Base-by-base conservation (phyloP, 2,113 vertebrate species). In the Lophochroa leadbeateri region DNA sequence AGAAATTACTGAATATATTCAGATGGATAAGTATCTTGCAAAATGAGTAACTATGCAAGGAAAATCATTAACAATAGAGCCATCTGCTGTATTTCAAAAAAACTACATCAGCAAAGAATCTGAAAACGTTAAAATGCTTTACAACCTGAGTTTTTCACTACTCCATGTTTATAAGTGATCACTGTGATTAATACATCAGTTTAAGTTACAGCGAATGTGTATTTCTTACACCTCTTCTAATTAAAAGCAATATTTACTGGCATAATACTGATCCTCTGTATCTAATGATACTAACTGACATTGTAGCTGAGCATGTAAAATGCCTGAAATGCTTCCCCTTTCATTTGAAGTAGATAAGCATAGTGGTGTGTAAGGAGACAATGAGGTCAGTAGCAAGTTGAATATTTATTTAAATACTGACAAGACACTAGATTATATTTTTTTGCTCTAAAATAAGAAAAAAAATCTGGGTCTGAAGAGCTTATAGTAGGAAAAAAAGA, bases 61-160 rank as follows among this genome's bases (percentile, higher is more conserved):
- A 90, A 97, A 96, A 97, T 96, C 92, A 90, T 97, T 98, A 97
- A 96, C 98, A 97, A 98, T 94, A 96, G 97, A 93, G 97, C 98
- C 98, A 98, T 89, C 98, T 98, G 94, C 98, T 98, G 98, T 94
- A 95, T 64, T 70, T 46, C 20, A 77, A 91, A 80, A 95, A 97
- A 93, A 98, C 28, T 97, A 90, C 98, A 98, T 43, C 83, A 74
- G 88, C 11, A 87, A 96, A 74, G 96, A 90, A 50, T 67, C 70
- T 80, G 57, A 69, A 88, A 96, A 87, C 2, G 28, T n/a, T 53
- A 46, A 69, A 89, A 85, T 7, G 28, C 82, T 69, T 63, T 53
- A 67, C 19, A 63, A 74, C n/a, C 63, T 74, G 68, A 88, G 71
- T 92, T 88, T 92, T 53, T 88, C 71, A 91, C 60, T 57, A 82